Percentiles rank a stretch among this genome's conserved stretches.
Conservation (phyloP, 2,888 invertebrate species). For the Polia nebulosa region DNA sequence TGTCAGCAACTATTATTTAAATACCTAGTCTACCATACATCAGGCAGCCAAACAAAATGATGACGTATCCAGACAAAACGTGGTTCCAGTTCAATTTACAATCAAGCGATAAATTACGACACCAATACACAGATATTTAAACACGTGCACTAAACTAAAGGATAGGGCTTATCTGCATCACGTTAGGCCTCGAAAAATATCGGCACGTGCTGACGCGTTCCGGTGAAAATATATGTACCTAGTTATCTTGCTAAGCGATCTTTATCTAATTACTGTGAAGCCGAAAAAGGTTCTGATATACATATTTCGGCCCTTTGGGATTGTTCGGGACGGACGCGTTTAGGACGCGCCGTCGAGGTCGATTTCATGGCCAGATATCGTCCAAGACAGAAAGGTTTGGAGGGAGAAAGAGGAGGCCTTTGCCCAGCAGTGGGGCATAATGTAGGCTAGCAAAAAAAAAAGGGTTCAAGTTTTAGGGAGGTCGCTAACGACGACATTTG, state of each 20-base stretch:
- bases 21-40: not conserved
- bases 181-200: conserved; percentile 14
- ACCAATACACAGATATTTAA: conserved; percentile 26
- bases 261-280: conserved; percentile 40
- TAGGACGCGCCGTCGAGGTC: no score
- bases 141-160: conserved; percentile 42
- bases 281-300: conserved; percentile 3
- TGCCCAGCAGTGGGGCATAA: no score
- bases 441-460: no score
- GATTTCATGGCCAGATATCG: no score
- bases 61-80: conserved; percentile 35
- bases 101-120: conserved; percentile 47
- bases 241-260: conserved; percentile 10
- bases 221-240: conserved; percentile 14
- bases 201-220: conserved; percentile 44
- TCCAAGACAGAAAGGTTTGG: no score
- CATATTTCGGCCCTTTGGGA: conserved; percentile 1
- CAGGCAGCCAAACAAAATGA: not conserved
- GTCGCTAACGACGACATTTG: no score
- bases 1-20: not conserved
- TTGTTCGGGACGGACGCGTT: no score
- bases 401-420: no score
- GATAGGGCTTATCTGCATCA: conserved; percentile 47
- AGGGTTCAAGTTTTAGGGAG: no score
- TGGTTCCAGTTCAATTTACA: conserved; percentile 24